phyloP scores from a whole-genome alignment of 2,113 vertebrate genomes.

The Pterocles burchelli region DNA sequence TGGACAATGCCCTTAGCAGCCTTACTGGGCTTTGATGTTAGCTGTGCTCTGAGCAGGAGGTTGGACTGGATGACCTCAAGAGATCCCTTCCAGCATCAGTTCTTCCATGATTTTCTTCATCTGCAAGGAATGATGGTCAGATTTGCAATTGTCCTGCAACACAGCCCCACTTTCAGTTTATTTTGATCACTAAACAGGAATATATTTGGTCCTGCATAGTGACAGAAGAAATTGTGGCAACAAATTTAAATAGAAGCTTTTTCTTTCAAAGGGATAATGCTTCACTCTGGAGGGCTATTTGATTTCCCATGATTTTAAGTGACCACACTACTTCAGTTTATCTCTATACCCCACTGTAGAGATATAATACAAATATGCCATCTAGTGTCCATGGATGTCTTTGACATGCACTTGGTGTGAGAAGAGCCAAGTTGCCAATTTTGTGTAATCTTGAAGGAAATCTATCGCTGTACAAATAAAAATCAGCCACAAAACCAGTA shows the following conservation, averaged over 20 bases:
- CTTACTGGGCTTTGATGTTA: background rate
- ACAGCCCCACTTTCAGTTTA: background rate
- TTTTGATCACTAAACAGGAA: background rate
- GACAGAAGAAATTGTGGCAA: background rate
- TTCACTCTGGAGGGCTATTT: background rate
- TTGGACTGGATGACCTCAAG: background rate
- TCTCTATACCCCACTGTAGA: background rate
- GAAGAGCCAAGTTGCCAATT: background rate
- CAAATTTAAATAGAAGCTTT: background rate
- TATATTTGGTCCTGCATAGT: fast-evolving
- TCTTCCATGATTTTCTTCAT: background rate
- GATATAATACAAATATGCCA: conserved; percentile 35
- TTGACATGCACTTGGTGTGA: background rate
- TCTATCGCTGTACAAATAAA: background rate
- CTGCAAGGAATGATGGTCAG: background rate
- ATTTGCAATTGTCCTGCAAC: background rate
- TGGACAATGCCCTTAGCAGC: background rate
- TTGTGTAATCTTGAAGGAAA: background rate
- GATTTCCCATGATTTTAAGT: background rate
- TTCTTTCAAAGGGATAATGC: background rate
- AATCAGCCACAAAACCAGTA: background rate
- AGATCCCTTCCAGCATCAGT: background rate
- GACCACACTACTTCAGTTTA: background rate
- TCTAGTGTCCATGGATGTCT: conserved; percentile 34
- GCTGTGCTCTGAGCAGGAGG: background rate